Evolutionary conservation across 2,797 vertebrate genomes (phyloP), one percentile per base, ranked within the genome.

Genomic region (Arrhamphus sclerolepis): DNA sequence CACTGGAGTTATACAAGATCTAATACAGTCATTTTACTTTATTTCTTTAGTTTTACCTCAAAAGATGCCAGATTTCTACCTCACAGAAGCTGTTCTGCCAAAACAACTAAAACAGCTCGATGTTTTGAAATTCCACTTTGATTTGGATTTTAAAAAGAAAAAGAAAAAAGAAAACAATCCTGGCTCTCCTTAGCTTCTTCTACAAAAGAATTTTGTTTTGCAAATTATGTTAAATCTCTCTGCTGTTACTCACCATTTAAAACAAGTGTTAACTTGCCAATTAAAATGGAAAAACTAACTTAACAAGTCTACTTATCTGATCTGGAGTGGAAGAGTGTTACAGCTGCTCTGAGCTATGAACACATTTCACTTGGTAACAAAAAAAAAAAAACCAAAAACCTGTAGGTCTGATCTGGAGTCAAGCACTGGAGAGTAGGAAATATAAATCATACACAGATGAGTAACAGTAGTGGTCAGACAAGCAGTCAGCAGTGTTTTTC

Each of bases 361-460:
- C 34, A 16, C 13, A 38, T 51, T 56, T 61, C 44, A 21, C 22
- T 52, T 47, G 1, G 6, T 6, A 8, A 6, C 16, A 9, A 6
- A 16, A 34, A n/a, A n/a, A n/a, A n/a, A n/a, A n/a, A n/a, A n/a
- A n/a, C n/a, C n/a, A n/a, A n/a, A 47, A 11, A 10, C 54, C 0
- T 18, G 14, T 4, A 42, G 48, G 40, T 70, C 19, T 46, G 51
- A 62, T 40, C 17, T n/a, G 31, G 22, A 39, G 44, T 28, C n/a
- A 16, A 43, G 14, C 10, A 5, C 14, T 18, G 11, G 48, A 46
- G 5, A 14, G 14, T n/a, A 5, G 44, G 56, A 61, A 72, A 43
- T 28, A 87, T 89, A 47, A 80, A 88, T 89, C 84, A 79, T 81
- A 54, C 59, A 77, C 79, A 81, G 78, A 77, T 52, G 76, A 87